Conservation (phyloP, 2,797 vertebrate genomes). For the Chanos chanos region DNA sequence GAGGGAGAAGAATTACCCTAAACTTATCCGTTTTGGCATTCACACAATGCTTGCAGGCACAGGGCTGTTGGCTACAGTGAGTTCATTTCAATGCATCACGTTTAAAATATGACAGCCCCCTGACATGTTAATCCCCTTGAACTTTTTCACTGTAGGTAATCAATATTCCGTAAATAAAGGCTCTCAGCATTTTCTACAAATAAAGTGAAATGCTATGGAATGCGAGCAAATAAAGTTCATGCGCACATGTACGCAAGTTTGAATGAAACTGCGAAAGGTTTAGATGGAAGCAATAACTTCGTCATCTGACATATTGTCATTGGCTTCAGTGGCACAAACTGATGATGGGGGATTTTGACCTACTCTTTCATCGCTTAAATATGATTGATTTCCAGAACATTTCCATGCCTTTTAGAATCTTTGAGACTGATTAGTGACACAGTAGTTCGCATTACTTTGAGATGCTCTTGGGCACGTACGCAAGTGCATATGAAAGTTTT, state of each 20-base stretch:
- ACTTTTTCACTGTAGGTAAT: conserved; percentile 4
- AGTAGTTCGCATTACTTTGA: too few species aligned
- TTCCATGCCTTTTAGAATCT: too few species aligned
- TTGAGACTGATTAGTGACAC: too few species aligned
- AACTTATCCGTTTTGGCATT: conserved; percentile 11
- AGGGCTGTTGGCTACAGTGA: conserved; percentile 9
- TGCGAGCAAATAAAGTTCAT: too few species aligned
- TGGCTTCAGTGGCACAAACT: too few species aligned
- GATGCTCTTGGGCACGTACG: neutral
- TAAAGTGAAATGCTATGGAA: too few species aligned
- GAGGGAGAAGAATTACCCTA: neutral
- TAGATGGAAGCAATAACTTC: too few species aligned
- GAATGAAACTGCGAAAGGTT: too few species aligned
- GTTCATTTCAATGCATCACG: conserved; percentile 3
- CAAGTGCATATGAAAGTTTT: neutral
- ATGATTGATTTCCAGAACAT: neutral
- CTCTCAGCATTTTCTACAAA: neutral
- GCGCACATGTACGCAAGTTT: too few species aligned
- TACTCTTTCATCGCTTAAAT: neutral
- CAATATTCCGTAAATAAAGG: neutral
- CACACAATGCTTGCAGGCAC: conserved; percentile 14
- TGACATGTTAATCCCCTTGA: conserved; percentile 3
- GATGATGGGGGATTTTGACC: too few species aligned
- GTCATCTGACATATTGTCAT: too few species aligned
- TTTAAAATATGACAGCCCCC: conserved; percentile 5